Percentiles rank a stretch among this genome's conserved stretches.
Evolutionary conservation across 2,113 vertebrate genomes (phyloP).

Genomic region (Hippoglossus stenolepis): DNA sequence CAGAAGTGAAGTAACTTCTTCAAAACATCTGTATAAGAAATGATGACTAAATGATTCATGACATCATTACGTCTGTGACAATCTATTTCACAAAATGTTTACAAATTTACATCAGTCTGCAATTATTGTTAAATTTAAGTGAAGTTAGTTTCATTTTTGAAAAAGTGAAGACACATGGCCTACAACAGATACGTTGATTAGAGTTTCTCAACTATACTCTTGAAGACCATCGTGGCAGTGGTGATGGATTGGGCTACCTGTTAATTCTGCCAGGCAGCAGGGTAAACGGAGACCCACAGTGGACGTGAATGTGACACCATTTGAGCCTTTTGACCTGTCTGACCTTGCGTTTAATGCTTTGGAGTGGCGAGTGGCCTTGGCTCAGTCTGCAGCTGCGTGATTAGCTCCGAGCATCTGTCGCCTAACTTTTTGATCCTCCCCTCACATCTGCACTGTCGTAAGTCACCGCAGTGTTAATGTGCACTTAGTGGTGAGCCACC

Average conservation of each 20-base stretch:
- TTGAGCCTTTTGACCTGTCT: slow-evolving; percentile 70
- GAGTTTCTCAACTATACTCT: neutral
- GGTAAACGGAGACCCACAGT: slow-evolving; percentile 31
- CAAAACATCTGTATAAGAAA: slow-evolving; percentile 19
- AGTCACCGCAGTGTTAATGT: slow-evolving; percentile 59
- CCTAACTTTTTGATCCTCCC: slow-evolving; percentile 65
- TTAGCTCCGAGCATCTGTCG: slow-evolving; percentile 72
- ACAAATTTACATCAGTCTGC: neutral
- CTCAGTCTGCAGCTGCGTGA: slow-evolving; percentile 61
- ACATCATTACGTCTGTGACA: slow-evolving; percentile 8
- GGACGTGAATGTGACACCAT: slow-evolving; percentile 52
- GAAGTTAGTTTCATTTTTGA: neutral
- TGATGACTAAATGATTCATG: neutral
- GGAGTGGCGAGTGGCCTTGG: slow-evolving; percentile 38
- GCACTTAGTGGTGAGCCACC: slow-evolving; percentile 43
- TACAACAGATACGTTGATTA: neutral
- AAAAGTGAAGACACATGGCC: neutral
- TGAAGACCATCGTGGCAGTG: too few relatives aligned
- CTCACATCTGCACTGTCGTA: slow-evolving; percentile 64
- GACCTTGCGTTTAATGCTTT: slow-evolving; percentile 56
- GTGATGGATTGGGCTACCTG: slow-evolving; percentile 26
- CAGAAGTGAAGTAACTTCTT: neutral
- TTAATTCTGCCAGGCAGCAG: slow-evolving; percentile 34
- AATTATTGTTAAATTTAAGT: neutral
- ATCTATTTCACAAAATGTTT: neutral